Base-by-base conservation (phyloP, 2,797 vertebrate species). In the Nannoperca obscura region DNA sequence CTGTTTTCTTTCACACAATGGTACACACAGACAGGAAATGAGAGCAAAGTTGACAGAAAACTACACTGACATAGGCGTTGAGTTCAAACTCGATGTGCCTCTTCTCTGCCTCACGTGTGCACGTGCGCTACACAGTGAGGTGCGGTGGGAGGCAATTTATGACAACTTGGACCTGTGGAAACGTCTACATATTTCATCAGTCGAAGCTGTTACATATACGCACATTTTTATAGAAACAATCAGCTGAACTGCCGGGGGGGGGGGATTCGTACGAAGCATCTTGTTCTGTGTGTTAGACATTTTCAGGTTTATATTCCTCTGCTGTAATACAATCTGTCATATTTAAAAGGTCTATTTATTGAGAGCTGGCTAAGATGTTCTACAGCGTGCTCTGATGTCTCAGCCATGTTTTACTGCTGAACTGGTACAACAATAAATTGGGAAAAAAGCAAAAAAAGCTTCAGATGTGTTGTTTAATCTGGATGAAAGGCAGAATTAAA, bases 241-340 rank as follows among this genome's bases (percentile, higher is more conserved):
- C 54, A 67, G 59, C 57, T 46, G 65, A 80, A 78, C 32, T 79
- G 59, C 79, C 64, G 52, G 4, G 46, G 14, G 24, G 47, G 73
- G 47, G 74, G 71, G 69, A 49, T 68, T 76, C 79, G 73, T 76
- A 58, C 14, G 36, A 61, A 84, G 81, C 78, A 47, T 87, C 62
- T 82, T 67, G 74, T 76, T 85, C 77, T 82, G 52, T 68, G 83
- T 79, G 72, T 65, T 71, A 58, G 63, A 88, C 71, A 74, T 90
- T 91, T 94, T 90, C 89, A 90, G 91, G 87, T 92, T 87, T 88
- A 54, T 88, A 76, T 54, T 91, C 87, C 91, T 93, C 92, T 94
- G 93, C 94, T 94, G 92, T 88, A 95, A 93, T 86, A 95, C 89
- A 94, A 94, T 95, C 93, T 95, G 95, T 94, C 94, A 94, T 96